These are phyloP conservation scores for Acanthurus lineatus DNA, from an alignment of 2,797 vertebrate species.

Conservation along the genomic window DNA sequence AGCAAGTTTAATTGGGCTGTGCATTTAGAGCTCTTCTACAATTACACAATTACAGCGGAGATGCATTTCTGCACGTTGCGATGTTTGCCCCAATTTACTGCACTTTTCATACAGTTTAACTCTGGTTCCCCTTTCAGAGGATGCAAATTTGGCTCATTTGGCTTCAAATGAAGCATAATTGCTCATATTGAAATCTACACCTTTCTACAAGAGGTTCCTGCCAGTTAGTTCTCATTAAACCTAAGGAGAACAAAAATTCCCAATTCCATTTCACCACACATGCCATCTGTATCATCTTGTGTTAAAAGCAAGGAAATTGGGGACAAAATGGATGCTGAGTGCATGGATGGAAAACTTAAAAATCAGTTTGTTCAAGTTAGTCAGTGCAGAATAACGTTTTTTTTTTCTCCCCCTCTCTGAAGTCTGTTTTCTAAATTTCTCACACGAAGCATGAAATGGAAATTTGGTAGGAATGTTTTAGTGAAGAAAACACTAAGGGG, in stretches of 20 bases:
- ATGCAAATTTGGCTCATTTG: conserved; percentile 91
- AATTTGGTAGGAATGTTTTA: conserved; percentile 48
- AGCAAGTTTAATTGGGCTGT: conserved; percentile 90
- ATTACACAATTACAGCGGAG: conserved; percentile 91
- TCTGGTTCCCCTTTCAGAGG: conserved; percentile 87
- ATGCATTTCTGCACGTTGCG: conserved; percentile 88
- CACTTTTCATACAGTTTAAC: conserved; percentile 90
- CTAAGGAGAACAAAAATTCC: conserved; percentile 83
- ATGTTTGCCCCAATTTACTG: conserved; percentile 90
- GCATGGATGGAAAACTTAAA: conserved; percentile 69
- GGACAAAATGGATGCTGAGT: conserved; percentile 82
- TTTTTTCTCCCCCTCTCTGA: not conserved
- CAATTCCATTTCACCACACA: conserved; percentile 83
- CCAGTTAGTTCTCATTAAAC: conserved; percentile 89
- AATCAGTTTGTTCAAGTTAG: conserved; percentile 72
- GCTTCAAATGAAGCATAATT: conserved; percentile 90
- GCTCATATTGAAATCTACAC: conserved; percentile 90
- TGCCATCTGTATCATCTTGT: conserved; percentile 88
- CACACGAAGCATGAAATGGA: conserved; percentile 53
- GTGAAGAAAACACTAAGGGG: conserved; percentile 1
- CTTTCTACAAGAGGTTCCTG: conserved; percentile 89
- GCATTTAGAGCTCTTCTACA: conserved; percentile 89
- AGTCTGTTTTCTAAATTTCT: conserved; percentile 67
- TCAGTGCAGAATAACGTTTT: conserved; percentile 39
- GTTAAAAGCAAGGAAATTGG: conserved; percentile 85